Evolutionary conservation across 2,797 vertebrate species (phyloP).

Genomic region (Amblyopsis hoosieri): DNA sequence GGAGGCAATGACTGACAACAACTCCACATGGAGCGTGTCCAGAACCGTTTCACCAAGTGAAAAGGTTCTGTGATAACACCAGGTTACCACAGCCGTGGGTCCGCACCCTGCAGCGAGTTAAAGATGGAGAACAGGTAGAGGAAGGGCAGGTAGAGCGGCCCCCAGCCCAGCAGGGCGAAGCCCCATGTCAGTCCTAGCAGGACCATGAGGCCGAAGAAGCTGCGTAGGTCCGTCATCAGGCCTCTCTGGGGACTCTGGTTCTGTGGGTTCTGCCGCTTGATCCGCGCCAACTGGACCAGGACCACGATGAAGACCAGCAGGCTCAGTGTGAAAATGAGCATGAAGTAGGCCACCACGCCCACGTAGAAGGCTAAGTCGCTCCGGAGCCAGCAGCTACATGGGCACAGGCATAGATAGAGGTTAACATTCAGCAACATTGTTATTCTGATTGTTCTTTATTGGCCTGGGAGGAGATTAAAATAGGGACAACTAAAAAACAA

Average conservation of each 20-base stretch:
- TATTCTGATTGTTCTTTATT: too few relatives aligned
- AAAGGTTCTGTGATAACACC: too few relatives aligned
- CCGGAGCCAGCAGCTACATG: conserved; percentile 90
- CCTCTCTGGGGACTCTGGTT: conserved; percentile 84
- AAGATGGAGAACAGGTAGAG: conserved; percentile 93
- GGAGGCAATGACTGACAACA: too few relatives aligned
- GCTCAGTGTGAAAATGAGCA: conserved; percentile 85
- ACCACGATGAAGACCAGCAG: conserved; percentile 91
- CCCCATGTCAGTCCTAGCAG: conserved; percentile 96
- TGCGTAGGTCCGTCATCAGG: conserved; percentile 85
- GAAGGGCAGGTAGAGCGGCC: conserved; percentile 83
- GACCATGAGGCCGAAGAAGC: conserved; percentile 85
- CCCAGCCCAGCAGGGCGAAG: conserved; percentile 92
- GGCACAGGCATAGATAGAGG: conserved; percentile 10
- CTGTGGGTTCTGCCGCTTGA: conserved; percentile 93
- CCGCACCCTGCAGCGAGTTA: conserved; percentile 91
- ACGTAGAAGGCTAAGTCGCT: conserved; percentile 86
- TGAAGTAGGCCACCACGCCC: conserved; percentile 91
- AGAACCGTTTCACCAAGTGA: too few relatives aligned
- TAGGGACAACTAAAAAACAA: too few relatives aligned
- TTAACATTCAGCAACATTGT: neutral
- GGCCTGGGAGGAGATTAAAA: too few relatives aligned
- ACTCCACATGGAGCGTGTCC: too few relatives aligned
- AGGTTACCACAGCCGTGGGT: too few relatives aligned
- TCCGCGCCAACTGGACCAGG: conserved; percentile 89